phyloP scores from a whole-genome alignment of 2,888 invertebrate genomes.

The Eutolmus rufibarbis region DNA sequence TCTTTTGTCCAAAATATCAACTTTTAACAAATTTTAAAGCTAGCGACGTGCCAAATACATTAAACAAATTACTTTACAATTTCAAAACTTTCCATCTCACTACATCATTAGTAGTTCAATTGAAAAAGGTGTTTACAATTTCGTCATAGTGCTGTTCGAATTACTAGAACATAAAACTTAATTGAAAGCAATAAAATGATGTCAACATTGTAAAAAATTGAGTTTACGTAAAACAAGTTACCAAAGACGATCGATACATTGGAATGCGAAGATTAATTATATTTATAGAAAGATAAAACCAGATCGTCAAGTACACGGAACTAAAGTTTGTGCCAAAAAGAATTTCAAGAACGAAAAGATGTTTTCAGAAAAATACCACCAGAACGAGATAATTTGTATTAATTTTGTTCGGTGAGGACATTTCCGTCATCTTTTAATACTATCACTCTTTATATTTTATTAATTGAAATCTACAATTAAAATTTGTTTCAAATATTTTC shows the following conservation, averaged over 20 bases:
- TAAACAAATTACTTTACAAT: background rate
- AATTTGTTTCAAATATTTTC: too few relatives aligned
- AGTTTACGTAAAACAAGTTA: background rate
- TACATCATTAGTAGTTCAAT: background rate
- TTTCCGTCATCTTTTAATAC: background rate
- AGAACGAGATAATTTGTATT: background rate
- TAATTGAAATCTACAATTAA: too few relatives aligned
- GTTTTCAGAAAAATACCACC: background rate
- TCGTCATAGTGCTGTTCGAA: background rate
- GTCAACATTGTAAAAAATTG: background rate
- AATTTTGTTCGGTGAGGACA: background rate
- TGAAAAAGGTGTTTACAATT: background rate
- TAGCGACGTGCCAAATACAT: background rate
- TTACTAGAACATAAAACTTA: background rate
- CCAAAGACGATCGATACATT: background rate
- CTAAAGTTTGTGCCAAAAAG: background rate
- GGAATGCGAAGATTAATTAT: background rate
- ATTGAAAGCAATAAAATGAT: background rate
- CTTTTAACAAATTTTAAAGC: background rate
- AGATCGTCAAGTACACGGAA: background rate
- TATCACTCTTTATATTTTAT: background rate
- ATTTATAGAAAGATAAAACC: background rate
- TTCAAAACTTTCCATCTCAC: background rate
- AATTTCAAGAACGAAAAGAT: background rate
- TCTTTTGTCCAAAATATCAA: background rate